These are phyloP conservation scores for Saxidomus purpurata DNA, from an alignment of 1,140 invertebrate species.

Conservation along the genomic window DNA sequence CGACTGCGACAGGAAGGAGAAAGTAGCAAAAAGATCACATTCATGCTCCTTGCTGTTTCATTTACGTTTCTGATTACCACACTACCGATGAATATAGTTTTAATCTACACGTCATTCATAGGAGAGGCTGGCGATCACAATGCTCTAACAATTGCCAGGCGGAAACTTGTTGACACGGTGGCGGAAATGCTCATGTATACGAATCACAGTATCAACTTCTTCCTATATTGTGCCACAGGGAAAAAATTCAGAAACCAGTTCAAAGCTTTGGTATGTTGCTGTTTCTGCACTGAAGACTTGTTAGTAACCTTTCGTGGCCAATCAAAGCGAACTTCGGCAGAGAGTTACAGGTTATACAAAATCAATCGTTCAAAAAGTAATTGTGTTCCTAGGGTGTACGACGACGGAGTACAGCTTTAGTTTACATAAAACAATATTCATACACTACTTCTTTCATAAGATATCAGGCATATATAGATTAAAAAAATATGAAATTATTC, in stretches of 20 bases:
- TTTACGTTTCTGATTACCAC: slow-evolving; percentile 84
- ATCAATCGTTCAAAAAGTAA: not conserved
- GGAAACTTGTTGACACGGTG: slow-evolving; percentile 77
- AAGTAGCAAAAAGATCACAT: slow-evolving; percentile 78
- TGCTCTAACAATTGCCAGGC: slow-evolving; percentile 68
- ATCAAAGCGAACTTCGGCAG: not conserved
- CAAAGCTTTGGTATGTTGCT: slow-evolving; percentile 18
- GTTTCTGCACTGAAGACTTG: not conserved
- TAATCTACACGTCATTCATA: slow-evolving; percentile 78
- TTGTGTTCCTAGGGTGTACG: not conserved
- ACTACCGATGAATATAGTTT: slow-evolving; percentile 83
- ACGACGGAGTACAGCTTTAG: not conserved
- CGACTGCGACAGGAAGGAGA: slow-evolving; percentile 55
- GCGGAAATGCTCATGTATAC: slow-evolving; percentile 85
- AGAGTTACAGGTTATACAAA: not conserved
- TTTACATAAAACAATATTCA: too few relatives aligned
- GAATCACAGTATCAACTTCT: slow-evolving; percentile 86
- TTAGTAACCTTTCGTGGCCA: not conserved
- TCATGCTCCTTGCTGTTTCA: slow-evolving; percentile 84
- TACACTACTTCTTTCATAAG: too few relatives aligned
- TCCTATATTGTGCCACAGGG: slow-evolving; percentile 85
- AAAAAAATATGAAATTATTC: too few relatives aligned
- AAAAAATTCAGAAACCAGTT: slow-evolving; percentile 84
- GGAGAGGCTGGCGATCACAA: slow-evolving; percentile 64
- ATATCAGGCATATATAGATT: too few relatives aligned